Base-by-base conservation (phyloP, 2,113 vertebrate genomes). In the Stegastes partitus region DNA sequence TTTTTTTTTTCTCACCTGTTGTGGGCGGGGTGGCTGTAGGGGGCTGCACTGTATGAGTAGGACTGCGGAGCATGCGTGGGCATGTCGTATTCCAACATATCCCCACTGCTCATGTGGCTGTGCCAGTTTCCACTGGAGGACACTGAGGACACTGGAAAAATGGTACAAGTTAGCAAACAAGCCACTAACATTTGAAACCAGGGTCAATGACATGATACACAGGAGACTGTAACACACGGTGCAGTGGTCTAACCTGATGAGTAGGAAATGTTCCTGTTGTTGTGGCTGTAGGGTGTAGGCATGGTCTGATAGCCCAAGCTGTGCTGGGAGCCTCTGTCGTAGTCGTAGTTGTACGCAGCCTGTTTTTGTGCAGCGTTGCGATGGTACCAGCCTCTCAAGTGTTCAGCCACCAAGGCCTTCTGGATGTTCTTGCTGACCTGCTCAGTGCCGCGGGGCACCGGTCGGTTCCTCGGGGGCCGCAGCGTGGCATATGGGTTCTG, bases 341-440 rank as follows among this genome's bases (percentile, higher is more conserved):
- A 94, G 67, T 98, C 96, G 44, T 95, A 95, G 92, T 96, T 94
- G 65, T 96, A 95, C 31, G 92, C 87, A 0, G 92, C 74, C 87
- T 95, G 97, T 77, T 94, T 98, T 19, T 96, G 95, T 19, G 91
- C 83, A 0, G 96, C 92, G 84, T 97, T 97, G 34, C 98, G 96
- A 14, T 98, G 96, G 94, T 99, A 99, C 98, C 98, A 99, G 82
- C 96, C 97, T 16, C 95, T 95, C 67, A 99, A 90, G 76, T 99
- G 98, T 86, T 98, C 96, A 0, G 96, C 96, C 47, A 99, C 98
- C 89, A 98, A 82, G 54, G 97, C 97, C 90, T 95, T 99, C 80
- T 98, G 96, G 90, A 97, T 93, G 92, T 95, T 97, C 94, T 94
- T 97, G 86, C 91, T 92, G 54, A 94, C 91, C 25, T 96, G 95